Conservation (phyloP, 2,888 invertebrate species). For the Tiphia femorata region DNA sequence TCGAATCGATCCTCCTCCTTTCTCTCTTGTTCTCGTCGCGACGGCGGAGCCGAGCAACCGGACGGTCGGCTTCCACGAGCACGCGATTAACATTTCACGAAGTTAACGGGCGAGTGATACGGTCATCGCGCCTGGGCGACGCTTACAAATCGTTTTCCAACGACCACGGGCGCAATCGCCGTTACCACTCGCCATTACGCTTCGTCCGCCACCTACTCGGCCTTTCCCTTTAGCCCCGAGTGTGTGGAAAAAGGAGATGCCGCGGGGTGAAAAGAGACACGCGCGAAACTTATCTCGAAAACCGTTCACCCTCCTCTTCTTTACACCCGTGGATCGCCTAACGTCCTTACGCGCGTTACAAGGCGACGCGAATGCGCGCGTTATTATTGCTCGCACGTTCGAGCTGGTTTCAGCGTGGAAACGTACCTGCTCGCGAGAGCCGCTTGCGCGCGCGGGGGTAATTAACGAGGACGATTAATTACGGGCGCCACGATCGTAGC, state of each 20-base stretch:
- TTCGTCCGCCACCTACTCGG: too few species aligned
- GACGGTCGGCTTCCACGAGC: constrained; percentile 48
- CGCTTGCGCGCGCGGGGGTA: constrained; percentile 7
- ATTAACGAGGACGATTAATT: constrained; percentile 35
- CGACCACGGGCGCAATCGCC: constrained; percentile 9
- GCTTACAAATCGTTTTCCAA: constrained; percentile 34
- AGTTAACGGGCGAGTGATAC: constrained; percentile 27
- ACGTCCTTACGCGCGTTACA: not conserved
- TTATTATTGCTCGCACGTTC: constrained; percentile 2
- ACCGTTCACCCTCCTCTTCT: not conserved
- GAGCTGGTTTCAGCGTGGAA: constrained; percentile 32
- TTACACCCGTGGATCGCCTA: not conserved
- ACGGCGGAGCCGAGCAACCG: not conserved
- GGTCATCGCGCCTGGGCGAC: constrained; percentile 29
- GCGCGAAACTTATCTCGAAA: too few species aligned
- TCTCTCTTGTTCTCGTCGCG: too few species aligned
- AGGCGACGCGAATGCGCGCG: not conserved
- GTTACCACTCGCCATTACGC: too few species aligned
- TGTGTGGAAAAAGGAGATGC: too few species aligned
- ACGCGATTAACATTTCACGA: constrained; percentile 54
- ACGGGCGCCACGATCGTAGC: constrained; percentile 11
- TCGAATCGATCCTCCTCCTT: too few species aligned
- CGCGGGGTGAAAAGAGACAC: too few species aligned
- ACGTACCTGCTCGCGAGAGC: constrained; percentile 15
- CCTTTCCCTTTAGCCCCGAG: too few species aligned